These are phyloP conservation scores for Carduelis carduelis DNA, from an alignment of 2,797 vertebrate species.

Conservation along the genomic window DNA sequence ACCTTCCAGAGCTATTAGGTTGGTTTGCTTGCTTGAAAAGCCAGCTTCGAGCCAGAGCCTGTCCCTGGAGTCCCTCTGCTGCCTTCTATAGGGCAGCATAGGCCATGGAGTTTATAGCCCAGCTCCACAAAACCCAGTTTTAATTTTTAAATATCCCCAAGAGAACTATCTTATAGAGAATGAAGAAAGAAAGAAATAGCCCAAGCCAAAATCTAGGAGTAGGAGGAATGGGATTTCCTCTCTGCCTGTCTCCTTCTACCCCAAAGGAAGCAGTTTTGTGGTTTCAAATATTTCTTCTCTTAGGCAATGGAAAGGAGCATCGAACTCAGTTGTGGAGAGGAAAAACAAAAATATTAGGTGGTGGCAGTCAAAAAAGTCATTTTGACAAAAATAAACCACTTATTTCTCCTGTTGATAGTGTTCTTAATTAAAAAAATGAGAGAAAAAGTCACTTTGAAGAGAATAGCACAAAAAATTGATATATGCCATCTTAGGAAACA, in stretches of 20 bases:
- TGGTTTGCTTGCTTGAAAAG: neutral
- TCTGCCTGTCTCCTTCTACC: neutral
- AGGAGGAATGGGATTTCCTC: slow-evolving; percentile 30
- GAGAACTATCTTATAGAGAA: neutral
- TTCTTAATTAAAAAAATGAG: neutral
- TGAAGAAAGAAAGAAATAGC: neutral
- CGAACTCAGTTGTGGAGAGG: neutral
- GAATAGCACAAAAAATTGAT: neutral
- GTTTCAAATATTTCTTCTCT: slow-evolving; percentile 41
- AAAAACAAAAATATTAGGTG: neutral
- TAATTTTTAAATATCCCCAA: slow-evolving; percentile 17
- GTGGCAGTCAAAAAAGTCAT: neutral
- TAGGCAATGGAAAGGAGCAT: slow-evolving; percentile 20
- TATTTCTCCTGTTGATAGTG: neutral
- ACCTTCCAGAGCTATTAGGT: neutral
- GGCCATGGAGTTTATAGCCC: neutral
- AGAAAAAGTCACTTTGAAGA: neutral
- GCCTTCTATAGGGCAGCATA: neutral
- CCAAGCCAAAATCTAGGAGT: neutral
- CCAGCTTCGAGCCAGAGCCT: neutral
- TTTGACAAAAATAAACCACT: neutral
- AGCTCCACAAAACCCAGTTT: slow-evolving; percentile 16
- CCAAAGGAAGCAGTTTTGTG: slow-evolving; percentile 41
- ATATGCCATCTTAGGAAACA: neutral
- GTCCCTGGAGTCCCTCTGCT: neutral